Conservation (phyloP, 2,888 invertebrate species). For the Thelaira solivaga region DNA sequence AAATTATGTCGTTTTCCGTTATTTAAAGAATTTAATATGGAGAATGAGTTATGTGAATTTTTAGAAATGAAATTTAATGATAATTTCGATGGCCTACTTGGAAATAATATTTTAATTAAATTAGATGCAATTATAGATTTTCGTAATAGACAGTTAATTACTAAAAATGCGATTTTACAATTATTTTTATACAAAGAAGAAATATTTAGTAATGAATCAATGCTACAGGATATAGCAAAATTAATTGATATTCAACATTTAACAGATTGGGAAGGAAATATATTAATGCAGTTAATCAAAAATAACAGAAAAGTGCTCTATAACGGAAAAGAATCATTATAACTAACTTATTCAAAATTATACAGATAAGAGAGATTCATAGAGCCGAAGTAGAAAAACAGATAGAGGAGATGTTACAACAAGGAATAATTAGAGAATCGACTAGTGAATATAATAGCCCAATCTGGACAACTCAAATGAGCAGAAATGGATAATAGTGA, state of each 20-base stretch:
- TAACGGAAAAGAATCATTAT: neutral
- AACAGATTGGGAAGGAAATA: neutral
- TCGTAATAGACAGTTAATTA: neutral
- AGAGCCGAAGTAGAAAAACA: neutral
- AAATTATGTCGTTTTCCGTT: neutral
- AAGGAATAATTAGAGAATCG: conserved; percentile 9
- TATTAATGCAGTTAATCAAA: neutral
- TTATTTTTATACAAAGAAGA: neutral
- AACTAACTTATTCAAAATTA: conserved; percentile 9
- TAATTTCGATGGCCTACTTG: conserved; percentile 9
- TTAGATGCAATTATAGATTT: conserved; percentile 1
- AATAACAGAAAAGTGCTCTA: neutral
- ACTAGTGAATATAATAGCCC: conserved; percentile 6
- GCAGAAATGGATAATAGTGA: neutral
- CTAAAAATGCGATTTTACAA: neutral
- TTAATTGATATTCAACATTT: neutral
- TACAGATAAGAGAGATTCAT: no score
- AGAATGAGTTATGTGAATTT: neutral
- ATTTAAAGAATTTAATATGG: neutral
- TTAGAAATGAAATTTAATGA: neutral
- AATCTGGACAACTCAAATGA: neutral
- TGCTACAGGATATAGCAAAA: neutral
- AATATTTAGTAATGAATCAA: neutral
- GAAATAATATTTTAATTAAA: conserved; percentile 1
- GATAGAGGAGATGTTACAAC: neutral